Evolutionary conservation across 1,140 invertebrate genomes (phyloP), one percentile per base, ranked within the genome.

Genomic region (Euura lappo): DNA sequence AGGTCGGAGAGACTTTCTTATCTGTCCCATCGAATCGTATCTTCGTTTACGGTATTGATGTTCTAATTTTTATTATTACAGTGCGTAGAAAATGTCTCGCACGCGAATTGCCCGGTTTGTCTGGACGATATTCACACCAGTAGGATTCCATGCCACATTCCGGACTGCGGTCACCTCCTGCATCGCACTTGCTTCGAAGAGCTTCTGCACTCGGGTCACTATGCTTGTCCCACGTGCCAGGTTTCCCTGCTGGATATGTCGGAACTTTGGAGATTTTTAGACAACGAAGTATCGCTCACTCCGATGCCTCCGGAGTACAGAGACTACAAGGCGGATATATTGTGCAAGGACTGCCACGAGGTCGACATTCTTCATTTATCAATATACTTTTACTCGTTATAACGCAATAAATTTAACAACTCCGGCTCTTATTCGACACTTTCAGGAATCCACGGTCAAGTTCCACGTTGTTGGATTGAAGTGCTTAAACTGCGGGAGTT

Each of bases 261-360:
- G 44, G 88, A 90, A 86, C 80, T 95, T 7, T 96, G 95, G 95
- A 91, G 91, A 76, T 93, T 93, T 81, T 85, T 96, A 75, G 95
- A 97, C 85, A 91, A 91, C 10, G 94, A 96, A 86, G 92, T 96
- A 8, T 90, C 89, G 2, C 89, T 92, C 44, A 95, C 94, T 11
- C 93, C 94, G 1, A 95, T 97, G 93, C 94, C 95, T 0, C 88
- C 90, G 1, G 94, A 96, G 79, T 96, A 95, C 78, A 91, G 91
- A 11, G 91, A 95, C 83, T 92, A 92, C 79, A 91, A 92, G 76
- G 92, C 94, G 45, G 91, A 93, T 60, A 95, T 96, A 81, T 89
- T 96, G 2, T 97, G 95, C 87, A 95, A 94, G 84, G 95, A 97
- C 88, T 97, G 95, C 87, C 94, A 96, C 81, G 92, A 95, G 90